phyloP scores from a whole-genome alignment of 2,888 invertebrate genomes.

The Mantis religiosa region DNA sequence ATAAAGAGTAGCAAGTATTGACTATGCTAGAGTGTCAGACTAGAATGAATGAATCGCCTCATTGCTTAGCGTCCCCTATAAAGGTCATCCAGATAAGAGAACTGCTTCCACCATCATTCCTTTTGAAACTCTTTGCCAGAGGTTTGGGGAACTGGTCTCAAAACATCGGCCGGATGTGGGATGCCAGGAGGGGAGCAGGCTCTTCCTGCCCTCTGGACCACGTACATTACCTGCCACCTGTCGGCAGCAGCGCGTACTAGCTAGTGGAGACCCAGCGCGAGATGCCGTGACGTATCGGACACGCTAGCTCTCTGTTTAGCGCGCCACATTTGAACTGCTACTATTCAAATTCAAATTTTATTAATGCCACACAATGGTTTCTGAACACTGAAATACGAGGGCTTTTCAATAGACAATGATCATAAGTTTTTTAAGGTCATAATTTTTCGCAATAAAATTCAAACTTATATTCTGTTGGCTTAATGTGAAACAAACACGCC shows the following conservation, averaged over 20 bases:
- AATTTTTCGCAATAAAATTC: no score
- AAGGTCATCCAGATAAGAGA: neutral
- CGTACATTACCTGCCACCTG: neutral
- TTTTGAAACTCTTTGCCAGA: neutral
- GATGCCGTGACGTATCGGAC: neutral
- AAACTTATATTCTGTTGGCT: no score
- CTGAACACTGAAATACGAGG: no score
- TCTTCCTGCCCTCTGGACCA: neutral
- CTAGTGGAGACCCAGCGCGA: neutral
- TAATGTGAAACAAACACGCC: no score
- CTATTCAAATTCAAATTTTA: no score
- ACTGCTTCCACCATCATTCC: neutral
- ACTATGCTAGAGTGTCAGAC: neutral
- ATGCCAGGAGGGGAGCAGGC: neutral
- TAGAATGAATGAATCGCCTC: neutral
- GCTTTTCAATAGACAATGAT: no score
- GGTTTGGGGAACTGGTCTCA: neutral
- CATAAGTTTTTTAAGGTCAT: no score
- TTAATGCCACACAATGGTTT: no score
- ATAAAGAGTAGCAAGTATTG: neutral
- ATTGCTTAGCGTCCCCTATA: neutral
- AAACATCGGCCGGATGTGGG: neutral
- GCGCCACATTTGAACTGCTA: neutral
- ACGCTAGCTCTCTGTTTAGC: no score
- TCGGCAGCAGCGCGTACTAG: neutral